Percentiles rank a stretch among this genome's conserved stretches.
Evolutionary conservation across 2,888 invertebrate genomes (phyloP).

Genomic region (Nomada lathburiana): DNA sequence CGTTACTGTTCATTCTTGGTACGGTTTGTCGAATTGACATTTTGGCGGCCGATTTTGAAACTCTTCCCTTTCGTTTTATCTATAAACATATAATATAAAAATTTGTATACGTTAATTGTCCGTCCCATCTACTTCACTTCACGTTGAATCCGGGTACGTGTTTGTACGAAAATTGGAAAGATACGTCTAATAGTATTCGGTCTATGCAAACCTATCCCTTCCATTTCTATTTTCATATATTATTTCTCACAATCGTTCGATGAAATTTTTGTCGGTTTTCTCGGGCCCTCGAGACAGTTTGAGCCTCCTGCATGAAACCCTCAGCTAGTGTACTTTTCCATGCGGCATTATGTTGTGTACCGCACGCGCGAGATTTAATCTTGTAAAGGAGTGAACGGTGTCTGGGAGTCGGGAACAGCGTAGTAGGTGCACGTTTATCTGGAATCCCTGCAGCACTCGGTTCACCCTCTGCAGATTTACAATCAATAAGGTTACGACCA

Average conservation of each 20-base stretch:
- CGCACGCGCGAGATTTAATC: conserved; percentile 39
- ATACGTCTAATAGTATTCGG: neutral
- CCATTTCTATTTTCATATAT: neutral
- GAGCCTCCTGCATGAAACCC: conserved; percentile 20
- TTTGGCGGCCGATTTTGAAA: too few species aligned
- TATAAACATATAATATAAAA: too few species aligned
- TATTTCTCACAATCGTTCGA: conserved; percentile 4
- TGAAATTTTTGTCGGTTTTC: neutral
- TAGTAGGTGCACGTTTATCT: conserved; percentile 12
- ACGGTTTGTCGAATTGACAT: too few species aligned
- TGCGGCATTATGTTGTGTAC: conserved; percentile 5
- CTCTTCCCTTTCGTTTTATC: too few species aligned
- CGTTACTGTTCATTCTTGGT: too few species aligned
- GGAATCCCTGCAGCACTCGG: neutral
- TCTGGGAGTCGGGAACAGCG: conserved; percentile 29
- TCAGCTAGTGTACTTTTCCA: conserved; percentile 18
- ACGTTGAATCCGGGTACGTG: too few species aligned
- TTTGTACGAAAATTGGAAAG: neutral
- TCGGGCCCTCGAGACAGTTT: conserved; percentile 18
- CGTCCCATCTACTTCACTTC: too few species aligned
- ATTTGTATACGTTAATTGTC: too few species aligned
- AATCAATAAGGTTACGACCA: neutral
- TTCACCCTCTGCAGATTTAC: neutral
- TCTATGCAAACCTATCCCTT: neutral
- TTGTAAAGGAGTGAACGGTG: conserved; percentile 10